A percentile compares a stretch with the other conserved stretches of the same genome.
Conservation (phyloP, 2,888 invertebrate species). For the Gibbula magus region DNA sequence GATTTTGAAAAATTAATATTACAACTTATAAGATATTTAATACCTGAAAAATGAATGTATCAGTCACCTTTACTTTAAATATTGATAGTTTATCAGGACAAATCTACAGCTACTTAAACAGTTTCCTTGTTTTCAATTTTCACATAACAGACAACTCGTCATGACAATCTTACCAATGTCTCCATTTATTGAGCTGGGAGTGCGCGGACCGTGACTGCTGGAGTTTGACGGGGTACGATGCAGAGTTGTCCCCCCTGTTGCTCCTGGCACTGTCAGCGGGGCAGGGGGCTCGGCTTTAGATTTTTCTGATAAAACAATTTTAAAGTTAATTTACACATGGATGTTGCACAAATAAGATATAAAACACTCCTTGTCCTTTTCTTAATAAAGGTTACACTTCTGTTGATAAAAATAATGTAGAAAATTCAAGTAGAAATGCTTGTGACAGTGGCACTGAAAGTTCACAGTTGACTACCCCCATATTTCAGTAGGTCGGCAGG, state of each 20-base stretch:
- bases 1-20: not conserved
- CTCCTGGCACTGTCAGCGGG: not conserved
- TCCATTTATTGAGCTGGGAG: conserved; percentile 39
- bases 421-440: too few relatives aligned
- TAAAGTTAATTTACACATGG: not conserved
- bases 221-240: conserved; percentile 28
- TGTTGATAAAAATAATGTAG: too few relatives aligned
- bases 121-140: too few relatives aligned
- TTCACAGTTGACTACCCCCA: too few relatives aligned
- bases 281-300: conserved; percentile 18
- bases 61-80: not conserved
- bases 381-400: too few relatives aligned
- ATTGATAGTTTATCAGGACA: not conserved
- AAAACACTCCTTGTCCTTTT: too few relatives aligned
- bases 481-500: too few relatives aligned
- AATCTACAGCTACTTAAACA: not conserved
- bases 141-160: not conserved
- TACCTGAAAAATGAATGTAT: not conserved
- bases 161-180: conserved; percentile 36
- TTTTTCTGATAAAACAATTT: conserved; percentile 22
- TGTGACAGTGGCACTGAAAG: too few relatives aligned
- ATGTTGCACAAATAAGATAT: not conserved
- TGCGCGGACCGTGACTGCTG: conserved; percentile 36
- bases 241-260: conserved; percentile 26
- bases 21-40: not conserved